Percentiles rank a stretch among this genome's conserved stretches.
phyloP scores from a whole-genome alignment of 2,888 invertebrate species.

The Ctenicera cuprea region DNA sequence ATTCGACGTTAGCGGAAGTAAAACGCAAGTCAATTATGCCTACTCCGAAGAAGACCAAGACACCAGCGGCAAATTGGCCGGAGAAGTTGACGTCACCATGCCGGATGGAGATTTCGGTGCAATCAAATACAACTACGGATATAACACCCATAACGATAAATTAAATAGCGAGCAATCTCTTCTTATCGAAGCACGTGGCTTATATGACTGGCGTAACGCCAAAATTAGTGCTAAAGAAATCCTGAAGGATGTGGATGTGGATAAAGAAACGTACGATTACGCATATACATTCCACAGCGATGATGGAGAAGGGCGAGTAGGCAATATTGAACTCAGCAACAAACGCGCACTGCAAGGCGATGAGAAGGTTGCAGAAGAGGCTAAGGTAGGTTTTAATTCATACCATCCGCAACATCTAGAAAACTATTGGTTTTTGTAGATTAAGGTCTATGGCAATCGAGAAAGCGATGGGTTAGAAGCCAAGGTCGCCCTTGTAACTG shows the following conservation, averaged over 20 bases:
- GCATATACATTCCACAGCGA: constrained; percentile 70
- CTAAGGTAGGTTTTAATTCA: constrained; percentile 52
- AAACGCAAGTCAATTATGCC: constrained; percentile 63
- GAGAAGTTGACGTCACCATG: constrained; percentile 73
- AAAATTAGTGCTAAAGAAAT: constrained; percentile 70
- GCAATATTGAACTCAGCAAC: constrained; percentile 52
- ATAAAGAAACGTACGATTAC: constrained; percentile 69
- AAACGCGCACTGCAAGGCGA: neutral
- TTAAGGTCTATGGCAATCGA: neutral
- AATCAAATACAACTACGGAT: constrained; percentile 68
- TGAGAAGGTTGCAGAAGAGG: constrained; percentile 52
- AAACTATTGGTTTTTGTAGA: neutral
- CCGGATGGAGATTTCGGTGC: constrained; percentile 73
- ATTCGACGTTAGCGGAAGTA: constrained; percentile 72
- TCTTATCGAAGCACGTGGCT: neutral
- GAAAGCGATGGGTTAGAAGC: neutral
- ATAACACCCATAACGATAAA: constrained; percentile 62
- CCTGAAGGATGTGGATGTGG: constrained; percentile 70
- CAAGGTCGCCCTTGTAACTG: constrained; percentile 63
- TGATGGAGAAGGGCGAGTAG: constrained; percentile 68
- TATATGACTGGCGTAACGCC: constrained; percentile 58
- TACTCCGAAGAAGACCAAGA: constrained; percentile 66
- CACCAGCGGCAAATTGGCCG: constrained; percentile 71
- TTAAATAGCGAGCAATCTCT: constrained; percentile 60
- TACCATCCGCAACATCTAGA: neutral